Base-by-base conservation (phyloP, 2,797 vertebrate species). In the Todus mexicanus region DNA sequence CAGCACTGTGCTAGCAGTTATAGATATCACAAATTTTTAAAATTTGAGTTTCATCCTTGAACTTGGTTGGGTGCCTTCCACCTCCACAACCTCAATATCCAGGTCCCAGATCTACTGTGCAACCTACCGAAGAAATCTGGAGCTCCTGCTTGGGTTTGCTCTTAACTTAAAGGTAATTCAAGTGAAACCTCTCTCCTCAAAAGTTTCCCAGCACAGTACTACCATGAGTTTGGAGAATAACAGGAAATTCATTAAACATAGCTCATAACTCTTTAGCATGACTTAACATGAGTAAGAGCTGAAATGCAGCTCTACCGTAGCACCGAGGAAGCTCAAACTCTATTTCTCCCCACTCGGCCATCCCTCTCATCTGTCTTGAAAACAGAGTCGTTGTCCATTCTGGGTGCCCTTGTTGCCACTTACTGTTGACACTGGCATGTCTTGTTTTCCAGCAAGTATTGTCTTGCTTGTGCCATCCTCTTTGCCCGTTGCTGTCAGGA, bases 391-490 rank as follows among this genome's bases (percentile, higher is more conserved):
- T 87, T 63, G 19, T 29, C 47, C n/a, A 17, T 51, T 65, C 12
- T 25, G 22, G 21, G 8, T 78, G 23, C 60, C 33, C 31, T 45
- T 18, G 15, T 88, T 87, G 72, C 27, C 38, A 77, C 97, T 97
- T 97, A 98, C 97, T 85, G 94, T 81, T 92, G 63, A 53, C 98
- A 98, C 42, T 96, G 98, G 59, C 98, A 98, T 1, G 94, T 98
- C 95, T 96, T 98, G 91, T 97, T 98, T 89, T 97, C 97, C 91
- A 97, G 96, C 85, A 98, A 94, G 76, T 97, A n/a, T 31, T 91
- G 95, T 89, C 96, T 97, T 86, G 97, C 97, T 92, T 47, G 96
- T 86, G 88, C 90, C 93, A 96, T 97, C 92, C 91, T 95, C 83
- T 78, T 88, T 83, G 95, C 88, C 42, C 53, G 92, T 90, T 89